Evolutionary conservation across 2,888 invertebrate genomes (phyloP).

Genomic region (Nomada goodeniana): DNA sequence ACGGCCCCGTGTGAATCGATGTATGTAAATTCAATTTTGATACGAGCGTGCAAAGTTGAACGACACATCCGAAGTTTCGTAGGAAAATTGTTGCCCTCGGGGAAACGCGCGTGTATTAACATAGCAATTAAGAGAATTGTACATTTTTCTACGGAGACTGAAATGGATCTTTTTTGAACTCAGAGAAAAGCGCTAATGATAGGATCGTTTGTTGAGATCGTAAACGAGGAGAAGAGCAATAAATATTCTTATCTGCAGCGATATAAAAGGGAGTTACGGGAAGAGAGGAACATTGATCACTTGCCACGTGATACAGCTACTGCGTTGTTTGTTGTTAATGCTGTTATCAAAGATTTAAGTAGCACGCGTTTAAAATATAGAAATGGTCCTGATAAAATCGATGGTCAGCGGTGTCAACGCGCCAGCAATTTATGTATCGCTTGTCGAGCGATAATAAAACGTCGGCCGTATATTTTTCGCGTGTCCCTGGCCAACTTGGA

Average conservation of each 20-base stretch:
- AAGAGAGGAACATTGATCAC: constrained; percentile 19
- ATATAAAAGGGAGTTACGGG: background rate
- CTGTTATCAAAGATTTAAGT: constrained; percentile 16
- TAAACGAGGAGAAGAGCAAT: background rate
- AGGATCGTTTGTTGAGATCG: no score
- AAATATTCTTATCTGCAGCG: background rate
- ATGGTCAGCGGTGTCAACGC: background rate
- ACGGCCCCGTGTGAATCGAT: constrained; percentile 10
- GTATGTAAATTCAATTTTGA: constrained; percentile 49
- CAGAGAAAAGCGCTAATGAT: no score
- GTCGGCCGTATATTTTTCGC: constrained; percentile 5
- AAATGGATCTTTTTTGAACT: no score
- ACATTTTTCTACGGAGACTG: no score
- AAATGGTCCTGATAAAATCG: constrained; percentile 20
- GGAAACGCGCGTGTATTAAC: no score
- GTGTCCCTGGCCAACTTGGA: background rate
- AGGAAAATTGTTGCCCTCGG: background rate
- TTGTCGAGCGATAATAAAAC: constrained; percentile 9
- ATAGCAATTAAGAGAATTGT: no score
- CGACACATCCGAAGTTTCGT: background rate
- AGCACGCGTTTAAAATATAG: constrained; percentile 14
- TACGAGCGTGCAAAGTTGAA: constrained; percentile 3
- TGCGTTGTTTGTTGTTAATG: background rate
- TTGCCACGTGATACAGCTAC: background rate
- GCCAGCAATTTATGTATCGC: constrained; percentile 12